Conservation (phyloP, 2,797 vertebrate species). For the Microctenopoma stevenorrisi region DNA sequence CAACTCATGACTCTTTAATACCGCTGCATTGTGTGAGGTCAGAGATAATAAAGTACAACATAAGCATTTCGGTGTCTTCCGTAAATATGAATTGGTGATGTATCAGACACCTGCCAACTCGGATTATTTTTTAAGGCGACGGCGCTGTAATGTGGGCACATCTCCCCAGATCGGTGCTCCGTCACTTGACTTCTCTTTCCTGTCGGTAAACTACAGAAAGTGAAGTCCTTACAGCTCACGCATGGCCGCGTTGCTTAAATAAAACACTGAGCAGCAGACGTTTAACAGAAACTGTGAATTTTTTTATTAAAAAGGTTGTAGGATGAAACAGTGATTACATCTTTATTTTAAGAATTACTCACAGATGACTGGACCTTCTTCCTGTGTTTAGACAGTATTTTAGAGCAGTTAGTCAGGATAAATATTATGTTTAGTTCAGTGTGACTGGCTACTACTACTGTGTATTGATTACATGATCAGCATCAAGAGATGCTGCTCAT, state of each 20-base stretch:
- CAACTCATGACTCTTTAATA: constrained; percentile 61
- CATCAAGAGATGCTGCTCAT: too few species aligned
- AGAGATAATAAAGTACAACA: constrained; percentile 32
- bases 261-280: constrained; percentile 50
- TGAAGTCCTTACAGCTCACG: constrained; percentile 46
- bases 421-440: too few species aligned
- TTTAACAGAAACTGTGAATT: constrained; percentile 32
- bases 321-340: background rate
- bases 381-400: background rate
- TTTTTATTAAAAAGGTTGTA: constrained; percentile 12
- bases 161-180: constrained; percentile 12
- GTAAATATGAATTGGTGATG: constrained; percentile 41
- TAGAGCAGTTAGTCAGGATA: too few species aligned
- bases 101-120: constrained; percentile 32
- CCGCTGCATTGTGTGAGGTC: constrained; percentile 29
- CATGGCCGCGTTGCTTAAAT: constrained; percentile 47
- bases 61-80: constrained; percentile 35
- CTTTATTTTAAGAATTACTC: background rate
- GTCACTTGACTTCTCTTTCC: constrained; percentile 27
- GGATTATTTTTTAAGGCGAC: constrained; percentile 34
- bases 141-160: background rate
- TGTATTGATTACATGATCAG: too few species aligned
- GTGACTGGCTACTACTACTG: too few species aligned
- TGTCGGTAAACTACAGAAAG: constrained; percentile 26
- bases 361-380: background rate